These are phyloP conservation scores for Strigamia maritima DNA, from an alignment of 2,888 invertebrate genomes.

Conservation along the genomic window DNA sequence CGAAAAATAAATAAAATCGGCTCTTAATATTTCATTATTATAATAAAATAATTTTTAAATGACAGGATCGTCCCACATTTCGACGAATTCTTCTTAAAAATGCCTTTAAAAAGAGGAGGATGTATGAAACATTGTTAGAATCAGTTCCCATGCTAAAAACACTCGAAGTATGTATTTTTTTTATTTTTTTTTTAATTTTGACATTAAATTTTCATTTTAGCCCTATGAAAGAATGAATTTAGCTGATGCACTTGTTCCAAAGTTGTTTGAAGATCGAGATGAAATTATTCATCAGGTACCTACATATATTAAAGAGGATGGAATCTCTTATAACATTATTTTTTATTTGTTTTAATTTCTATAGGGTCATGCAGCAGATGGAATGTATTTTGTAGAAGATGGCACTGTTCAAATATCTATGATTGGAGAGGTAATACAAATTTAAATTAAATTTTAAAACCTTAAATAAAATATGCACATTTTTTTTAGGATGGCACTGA, in stretches of 20 bases:
- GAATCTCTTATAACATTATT: no score
- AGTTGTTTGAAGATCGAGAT: slow-evolving; percentile 69
- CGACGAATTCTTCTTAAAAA: slow-evolving; percentile 93
- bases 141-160: slow-evolving; percentile 94
- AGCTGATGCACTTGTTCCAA: slow-evolving; percentile 88
- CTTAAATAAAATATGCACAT: no score
- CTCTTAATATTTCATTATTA: no score
- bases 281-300: slow-evolving; percentile 80
- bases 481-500: no score
- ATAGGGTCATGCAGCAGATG: slow-evolving; percentile 82
- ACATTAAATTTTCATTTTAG: slow-evolving; percentile 55
- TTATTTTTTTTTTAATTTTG: background rate
- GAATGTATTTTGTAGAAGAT: slow-evolving; percentile 97
- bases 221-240: slow-evolving; percentile 95
- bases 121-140: slow-evolving; percentile 91
- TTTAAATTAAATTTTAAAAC: no score
- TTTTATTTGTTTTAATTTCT: no score
- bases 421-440: slow-evolving; percentile 62
- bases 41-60: background rate
- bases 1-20: no score
- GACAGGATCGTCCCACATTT: slow-evolving; percentile 83
- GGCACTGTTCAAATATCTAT: slow-evolving; percentile 84
- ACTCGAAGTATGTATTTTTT: slow-evolving; percentile 75
- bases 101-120: slow-evolving; percentile 95
- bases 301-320: no score